Conservation (phyloP, 2,888 invertebrate genomes). For the Stenodema calcarata region DNA sequence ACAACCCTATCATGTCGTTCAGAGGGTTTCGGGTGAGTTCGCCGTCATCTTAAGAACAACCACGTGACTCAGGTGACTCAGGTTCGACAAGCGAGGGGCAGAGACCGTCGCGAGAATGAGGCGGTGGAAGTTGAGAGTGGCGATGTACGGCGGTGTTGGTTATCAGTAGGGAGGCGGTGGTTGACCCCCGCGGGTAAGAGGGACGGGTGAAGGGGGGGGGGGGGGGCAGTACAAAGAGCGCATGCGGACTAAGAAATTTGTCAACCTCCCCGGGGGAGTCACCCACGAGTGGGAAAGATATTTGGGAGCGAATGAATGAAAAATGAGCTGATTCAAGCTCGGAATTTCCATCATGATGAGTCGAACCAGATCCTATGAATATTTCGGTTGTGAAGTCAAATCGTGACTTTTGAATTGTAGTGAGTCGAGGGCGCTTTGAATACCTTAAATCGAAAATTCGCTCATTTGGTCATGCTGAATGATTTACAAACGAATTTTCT, state of each 20-base stretch:
- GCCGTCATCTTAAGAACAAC: neutral
- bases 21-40: neutral
- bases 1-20: conserved; percentile 67
- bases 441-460: too few relatives aligned
- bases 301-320: too few relatives aligned
- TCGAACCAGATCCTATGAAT: too few relatives aligned
- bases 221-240: neutral
- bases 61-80: neutral
- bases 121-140: neutral
- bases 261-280: neutral
- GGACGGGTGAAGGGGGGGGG: neutral
- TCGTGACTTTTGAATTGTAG: too few relatives aligned
- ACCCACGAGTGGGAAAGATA: neutral
- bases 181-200: neutral
- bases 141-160: too few relatives aligned
- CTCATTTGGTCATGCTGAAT: too few relatives aligned
- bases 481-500: too few relatives aligned
- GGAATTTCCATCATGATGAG: too few relatives aligned
- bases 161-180: too few relatives aligned
- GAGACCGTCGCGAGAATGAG: neutral
- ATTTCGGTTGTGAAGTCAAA: too few relatives aligned
- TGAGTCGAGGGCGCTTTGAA: too few relatives aligned
- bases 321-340: too few relatives aligned
- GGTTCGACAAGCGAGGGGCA: neutral
- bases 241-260: neutral